phyloP scores from a whole-genome alignment of 2,797 vertebrate species.

The Sebastes hubbsi region DNA sequence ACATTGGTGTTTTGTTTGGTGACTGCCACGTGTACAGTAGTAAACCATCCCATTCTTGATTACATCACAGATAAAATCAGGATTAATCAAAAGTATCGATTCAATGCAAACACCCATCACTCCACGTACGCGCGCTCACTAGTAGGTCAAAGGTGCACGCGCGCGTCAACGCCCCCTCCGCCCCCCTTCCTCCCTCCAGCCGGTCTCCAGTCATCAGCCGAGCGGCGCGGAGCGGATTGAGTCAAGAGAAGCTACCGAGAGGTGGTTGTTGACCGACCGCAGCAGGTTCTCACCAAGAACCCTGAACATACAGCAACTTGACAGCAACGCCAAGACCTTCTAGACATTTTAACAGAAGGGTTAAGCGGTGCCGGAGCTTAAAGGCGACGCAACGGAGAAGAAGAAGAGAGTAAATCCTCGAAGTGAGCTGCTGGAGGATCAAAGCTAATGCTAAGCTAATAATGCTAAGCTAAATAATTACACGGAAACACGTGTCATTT shows the following conservation, averaged over 20 bases:
- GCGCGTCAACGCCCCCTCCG: slow-evolving; percentile 63
- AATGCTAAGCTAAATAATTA: slow-evolving; percentile 62
- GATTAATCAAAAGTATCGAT: not conserved
- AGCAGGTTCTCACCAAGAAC: slow-evolving; percentile 77
- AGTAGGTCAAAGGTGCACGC: slow-evolving; percentile 58
- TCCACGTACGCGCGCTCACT: slow-evolving; percentile 51
- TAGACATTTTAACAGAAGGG: slow-evolving; percentile 33
- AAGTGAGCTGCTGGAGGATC: slow-evolving; percentile 68
- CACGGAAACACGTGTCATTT: slow-evolving; percentile 62
- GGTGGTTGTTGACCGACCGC: slow-evolving; percentile 80
- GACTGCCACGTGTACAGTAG: slow-evolving; percentile 69
- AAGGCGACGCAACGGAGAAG: slow-evolving; percentile 42
- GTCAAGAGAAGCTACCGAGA: slow-evolving; percentile 79
- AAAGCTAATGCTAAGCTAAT: slow-evolving; percentile 74
- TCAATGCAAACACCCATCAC: not conserved
- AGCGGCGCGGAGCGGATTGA: slow-evolving; percentile 74
- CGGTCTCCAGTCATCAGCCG: slow-evolving; percentile 75
- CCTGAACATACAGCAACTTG: slow-evolving; percentile 61
- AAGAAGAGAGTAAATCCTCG: slow-evolving; percentile 66
- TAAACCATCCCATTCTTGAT: not conserved
- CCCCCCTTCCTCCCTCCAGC: slow-evolving; percentile 38
- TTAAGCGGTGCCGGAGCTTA: slow-evolving; percentile 48
- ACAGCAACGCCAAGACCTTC: slow-evolving; percentile 53
- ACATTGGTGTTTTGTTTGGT: not conserved
- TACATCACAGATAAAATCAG: not conserved